Conservation (phyloP, 2,888 invertebrate species). For the Strigamia crassipes region DNA sequence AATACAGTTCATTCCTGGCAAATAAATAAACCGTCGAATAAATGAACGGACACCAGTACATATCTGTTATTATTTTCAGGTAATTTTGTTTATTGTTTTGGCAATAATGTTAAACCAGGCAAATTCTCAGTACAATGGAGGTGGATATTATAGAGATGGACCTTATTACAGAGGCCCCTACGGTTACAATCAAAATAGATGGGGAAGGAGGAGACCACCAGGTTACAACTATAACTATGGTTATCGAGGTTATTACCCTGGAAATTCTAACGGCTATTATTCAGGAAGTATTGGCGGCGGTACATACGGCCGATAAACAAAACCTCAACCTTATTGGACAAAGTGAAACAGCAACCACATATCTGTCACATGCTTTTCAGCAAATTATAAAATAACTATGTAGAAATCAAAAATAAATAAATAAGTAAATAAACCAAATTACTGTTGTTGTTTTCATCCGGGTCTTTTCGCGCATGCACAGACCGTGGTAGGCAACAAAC, state of each 20-base stretch:
- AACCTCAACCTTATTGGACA: neutral
- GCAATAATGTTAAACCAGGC: neutral
- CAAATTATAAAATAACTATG: too few species aligned
- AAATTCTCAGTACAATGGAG: neutral
- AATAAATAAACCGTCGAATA: too few species aligned
- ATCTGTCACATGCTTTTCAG: too few species aligned
- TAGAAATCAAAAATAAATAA: too few species aligned
- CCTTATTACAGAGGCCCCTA: neutral
- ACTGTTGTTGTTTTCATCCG: too few species aligned
- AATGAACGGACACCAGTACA: too few species aligned
- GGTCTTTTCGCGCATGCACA: too few species aligned
- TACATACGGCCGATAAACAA: neutral
- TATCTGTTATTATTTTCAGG: neutral
- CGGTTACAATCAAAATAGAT: neutral
- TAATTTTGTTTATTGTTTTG: neutral
- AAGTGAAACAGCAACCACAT: too few species aligned
- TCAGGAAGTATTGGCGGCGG: conserved; percentile 20
- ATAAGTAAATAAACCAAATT: too few species aligned
- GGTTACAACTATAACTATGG: neutral
- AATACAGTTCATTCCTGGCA: too few species aligned
- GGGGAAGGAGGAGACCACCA: neutral
- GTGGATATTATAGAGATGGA: neutral
- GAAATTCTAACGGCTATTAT: neutral
- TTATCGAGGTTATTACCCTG: neutral
- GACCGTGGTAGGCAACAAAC: too few species aligned